These are phyloP conservation scores for Rhea pennata DNA, from an alignment of 2,113 vertebrate genomes.

Conservation along the genomic window DNA sequence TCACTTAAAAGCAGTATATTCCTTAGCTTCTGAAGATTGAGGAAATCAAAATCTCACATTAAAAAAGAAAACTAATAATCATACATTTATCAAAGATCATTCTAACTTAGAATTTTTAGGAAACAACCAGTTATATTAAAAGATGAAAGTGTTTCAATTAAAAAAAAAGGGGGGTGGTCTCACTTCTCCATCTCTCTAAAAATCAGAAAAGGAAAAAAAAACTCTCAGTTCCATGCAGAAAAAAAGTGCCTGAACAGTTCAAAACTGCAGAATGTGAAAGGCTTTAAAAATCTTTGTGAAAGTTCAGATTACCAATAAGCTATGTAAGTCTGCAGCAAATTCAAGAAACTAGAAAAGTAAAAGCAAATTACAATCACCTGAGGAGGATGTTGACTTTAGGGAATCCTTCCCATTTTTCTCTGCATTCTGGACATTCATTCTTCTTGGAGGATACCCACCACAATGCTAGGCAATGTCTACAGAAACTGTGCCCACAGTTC, in stretches of 20 bases:
- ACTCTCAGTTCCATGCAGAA: not conserved
- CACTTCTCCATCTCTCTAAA: not conserved
- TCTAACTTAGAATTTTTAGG: not conserved
- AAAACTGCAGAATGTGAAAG: not conserved
- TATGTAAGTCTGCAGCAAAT: not conserved
- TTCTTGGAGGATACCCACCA: constrained; percentile 94
- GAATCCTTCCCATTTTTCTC: constrained; percentile 95
- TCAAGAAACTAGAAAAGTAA: not conserved
- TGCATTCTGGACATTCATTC: constrained; percentile 93
- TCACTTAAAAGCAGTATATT: not conserved
- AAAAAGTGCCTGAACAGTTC: not conserved
- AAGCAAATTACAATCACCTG: constrained; percentile 74
- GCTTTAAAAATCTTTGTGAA: not conserved
- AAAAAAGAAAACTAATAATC: not conserved
- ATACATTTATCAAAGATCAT: no score
- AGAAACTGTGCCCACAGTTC: constrained; percentile 96
- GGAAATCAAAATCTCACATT: not conserved
- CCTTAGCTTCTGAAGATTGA: not conserved
- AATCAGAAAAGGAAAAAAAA: not conserved
- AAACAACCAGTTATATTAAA: not conserved
- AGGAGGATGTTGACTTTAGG: constrained; percentile 95
- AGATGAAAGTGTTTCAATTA: not conserved
- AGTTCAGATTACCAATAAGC: not conserved
- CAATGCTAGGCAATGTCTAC: constrained; percentile 91
- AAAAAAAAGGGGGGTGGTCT: no score